A percentile compares a stretch with the other conserved stretches of the same genome.
Evolutionary conservation across 2,113 vertebrate species (phyloP).

Genomic region (Podocnemis expansa): DNA sequence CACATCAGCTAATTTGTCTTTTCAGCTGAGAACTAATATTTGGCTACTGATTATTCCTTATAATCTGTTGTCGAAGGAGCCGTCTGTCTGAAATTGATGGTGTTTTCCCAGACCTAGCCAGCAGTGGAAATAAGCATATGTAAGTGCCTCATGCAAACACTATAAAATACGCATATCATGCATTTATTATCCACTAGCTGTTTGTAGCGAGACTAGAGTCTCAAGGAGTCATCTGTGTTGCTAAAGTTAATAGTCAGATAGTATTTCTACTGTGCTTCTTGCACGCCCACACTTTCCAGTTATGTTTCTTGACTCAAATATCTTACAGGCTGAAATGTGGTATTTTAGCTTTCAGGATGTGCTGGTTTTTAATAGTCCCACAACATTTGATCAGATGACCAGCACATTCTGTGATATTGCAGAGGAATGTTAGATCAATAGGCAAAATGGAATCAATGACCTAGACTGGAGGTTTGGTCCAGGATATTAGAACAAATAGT

Average conservation of each 20-base stretch:
- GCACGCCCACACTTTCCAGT: accelerated
- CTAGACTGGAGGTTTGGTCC: not conserved
- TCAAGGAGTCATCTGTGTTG: not conserved
- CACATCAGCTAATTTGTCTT: constrained; percentile 11
- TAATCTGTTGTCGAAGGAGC: constrained; percentile 10
- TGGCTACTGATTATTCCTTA: constrained; percentile 35
- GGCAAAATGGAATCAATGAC: accelerated
- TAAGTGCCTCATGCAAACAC: not conserved
- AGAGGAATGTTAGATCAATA: accelerated
- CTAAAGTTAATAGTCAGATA: not conserved
- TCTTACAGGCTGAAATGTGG: not conserved
- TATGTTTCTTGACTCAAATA: not conserved
- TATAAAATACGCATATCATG: not conserved
- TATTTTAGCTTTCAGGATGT: not conserved
- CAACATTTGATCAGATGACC: not conserved
- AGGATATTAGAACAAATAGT: not conserved
- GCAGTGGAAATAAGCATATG: not conserved
- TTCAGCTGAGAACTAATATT: constrained; percentile 30
- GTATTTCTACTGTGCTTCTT: not conserved
- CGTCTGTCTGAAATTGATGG: not conserved
- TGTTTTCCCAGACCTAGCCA: not conserved
- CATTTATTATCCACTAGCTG: constrained; percentile 12
- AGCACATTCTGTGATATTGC: not conserved
- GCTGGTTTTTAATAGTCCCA: not conserved
- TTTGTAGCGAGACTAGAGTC: not conserved